Conservation (phyloP, 2,888 invertebrate genomes). For the Acheta domesticus region DNA sequence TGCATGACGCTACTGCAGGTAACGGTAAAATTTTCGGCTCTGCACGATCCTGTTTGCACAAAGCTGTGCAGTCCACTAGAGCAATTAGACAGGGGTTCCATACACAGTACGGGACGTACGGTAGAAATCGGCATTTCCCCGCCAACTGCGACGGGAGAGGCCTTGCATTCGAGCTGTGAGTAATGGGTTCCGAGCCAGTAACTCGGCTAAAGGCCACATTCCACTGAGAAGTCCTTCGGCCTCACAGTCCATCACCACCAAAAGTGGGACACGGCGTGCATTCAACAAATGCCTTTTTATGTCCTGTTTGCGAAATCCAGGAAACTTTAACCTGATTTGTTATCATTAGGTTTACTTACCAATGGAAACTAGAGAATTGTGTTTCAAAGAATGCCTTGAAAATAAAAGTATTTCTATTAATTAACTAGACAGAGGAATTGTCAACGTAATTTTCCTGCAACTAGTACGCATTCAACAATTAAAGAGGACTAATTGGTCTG, state of each 20-base stretch:
- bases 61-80: no score
- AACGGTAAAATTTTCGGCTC: no score
- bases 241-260: background rate
- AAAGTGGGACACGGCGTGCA: background rate
- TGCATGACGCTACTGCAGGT: no score
- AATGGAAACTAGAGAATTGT: no score
- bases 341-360: background rate
- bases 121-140: slow-evolving; percentile 1
- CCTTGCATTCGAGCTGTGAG: background rate
- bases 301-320: background rate
- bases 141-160: background rate
- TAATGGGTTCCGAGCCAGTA: slow-evolving; percentile 18
- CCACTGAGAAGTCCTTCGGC: slow-evolving; percentile 5
- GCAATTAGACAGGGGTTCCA: background rate
- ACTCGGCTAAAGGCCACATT: slow-evolving; percentile 18
- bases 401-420: no score
- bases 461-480: no score
- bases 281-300: background rate
- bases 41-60: no score
- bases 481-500: no score
- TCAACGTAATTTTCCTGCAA: no score
- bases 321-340: background rate
- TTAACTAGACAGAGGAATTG: no score
- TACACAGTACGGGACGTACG: background rate
- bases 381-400: no score